These are phyloP conservation scores for Spongilla lacustris DNA, from an alignment of 37 sponge, comb jelly and placozoan species.

Conservation along the genomic window DNA sequence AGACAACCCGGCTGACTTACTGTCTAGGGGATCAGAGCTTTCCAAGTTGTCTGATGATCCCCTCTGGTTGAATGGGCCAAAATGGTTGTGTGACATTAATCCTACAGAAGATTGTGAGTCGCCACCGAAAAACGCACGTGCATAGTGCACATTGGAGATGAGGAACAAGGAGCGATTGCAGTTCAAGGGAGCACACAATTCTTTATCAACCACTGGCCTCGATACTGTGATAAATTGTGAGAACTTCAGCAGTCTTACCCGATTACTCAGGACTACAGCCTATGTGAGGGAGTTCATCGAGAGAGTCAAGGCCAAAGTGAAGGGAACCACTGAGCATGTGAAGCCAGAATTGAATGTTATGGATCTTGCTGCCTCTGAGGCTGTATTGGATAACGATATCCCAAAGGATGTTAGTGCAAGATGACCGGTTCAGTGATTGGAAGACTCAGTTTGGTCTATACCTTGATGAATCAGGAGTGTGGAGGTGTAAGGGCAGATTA, in stretches of 20 bases:
- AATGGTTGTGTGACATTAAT: constrained; percentile 1
- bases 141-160: constrained; percentile 11
- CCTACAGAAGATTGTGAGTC: neutral
- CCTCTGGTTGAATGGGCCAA: constrained; percentile 15
- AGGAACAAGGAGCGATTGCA: constrained; percentile 8
- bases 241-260: constrained; percentile 12
- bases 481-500: constrained; percentile 36
- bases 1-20: constrained; percentile 39
- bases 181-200: neutral
- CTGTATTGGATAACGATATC: neutral
- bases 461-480: constrained; percentile 29
- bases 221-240: constrained; percentile 15
- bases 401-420: constrained; percentile 6
- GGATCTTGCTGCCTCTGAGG: too few species aligned
- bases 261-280: constrained; percentile 33
- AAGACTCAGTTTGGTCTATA: constrained; percentile 27
- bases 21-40: constrained; percentile 13
- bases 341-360: neutral
- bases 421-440: constrained; percentile 8
- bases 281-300: constrained; percentile 19
- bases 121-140: neutral
- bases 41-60: neutral
- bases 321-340: neutral
- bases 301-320: neutral
- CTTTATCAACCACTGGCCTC: neutral